A percentile compares a stretch with the other conserved stretches of the same genome.
Evolutionary conservation across 2,888 invertebrate species (phyloP).

Genomic region (Pseudococcus jackbeardsleyi): DNA sequence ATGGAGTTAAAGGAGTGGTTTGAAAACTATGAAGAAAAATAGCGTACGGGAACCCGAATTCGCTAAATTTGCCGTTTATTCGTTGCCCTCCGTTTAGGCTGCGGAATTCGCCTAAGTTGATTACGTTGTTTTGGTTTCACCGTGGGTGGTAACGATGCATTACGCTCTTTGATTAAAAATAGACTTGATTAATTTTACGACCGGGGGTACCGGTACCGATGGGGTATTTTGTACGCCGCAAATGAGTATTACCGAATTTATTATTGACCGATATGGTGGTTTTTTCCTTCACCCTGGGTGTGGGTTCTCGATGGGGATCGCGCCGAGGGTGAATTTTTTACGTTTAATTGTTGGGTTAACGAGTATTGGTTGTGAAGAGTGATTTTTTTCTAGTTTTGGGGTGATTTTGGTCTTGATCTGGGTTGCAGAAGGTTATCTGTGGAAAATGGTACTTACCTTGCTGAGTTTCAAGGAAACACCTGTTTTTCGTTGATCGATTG

Average conservation of each 20-base stretch:
- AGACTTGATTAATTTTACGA: constrained; percentile 58
- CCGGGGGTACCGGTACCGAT: neutral
- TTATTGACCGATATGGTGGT: constrained; percentile 26
- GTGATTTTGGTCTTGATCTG: no score
- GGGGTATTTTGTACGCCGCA: constrained; percentile 26
- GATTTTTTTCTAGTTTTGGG: no score
- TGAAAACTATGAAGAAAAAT: constrained; percentile 42
- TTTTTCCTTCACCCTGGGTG: neutral
- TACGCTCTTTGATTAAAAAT: constrained; percentile 62
- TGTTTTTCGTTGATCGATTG: no score
- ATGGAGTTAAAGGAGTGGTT: constrained; percentile 46
- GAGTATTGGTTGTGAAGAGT: no score
- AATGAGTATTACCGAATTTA: constrained; percentile 16
- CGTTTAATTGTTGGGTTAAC: neutral
- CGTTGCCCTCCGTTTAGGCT: constrained; percentile 44
- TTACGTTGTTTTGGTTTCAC: constrained; percentile 64
- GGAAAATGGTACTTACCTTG: no score
- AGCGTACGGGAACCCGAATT: constrained; percentile 29
- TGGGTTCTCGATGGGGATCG: neutral
- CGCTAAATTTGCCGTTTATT: constrained; percentile 54
- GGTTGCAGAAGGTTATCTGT: no score
- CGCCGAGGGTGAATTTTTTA: constrained; percentile 18
- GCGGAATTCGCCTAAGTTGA: constrained; percentile 61
- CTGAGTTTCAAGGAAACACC: no score
- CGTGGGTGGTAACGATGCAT: constrained; percentile 60